Evolutionary conservation across 2,888 invertebrate species (phyloP), one percentile per base, ranked within the genome.

Genomic region (Rutpela maculata): DNA sequence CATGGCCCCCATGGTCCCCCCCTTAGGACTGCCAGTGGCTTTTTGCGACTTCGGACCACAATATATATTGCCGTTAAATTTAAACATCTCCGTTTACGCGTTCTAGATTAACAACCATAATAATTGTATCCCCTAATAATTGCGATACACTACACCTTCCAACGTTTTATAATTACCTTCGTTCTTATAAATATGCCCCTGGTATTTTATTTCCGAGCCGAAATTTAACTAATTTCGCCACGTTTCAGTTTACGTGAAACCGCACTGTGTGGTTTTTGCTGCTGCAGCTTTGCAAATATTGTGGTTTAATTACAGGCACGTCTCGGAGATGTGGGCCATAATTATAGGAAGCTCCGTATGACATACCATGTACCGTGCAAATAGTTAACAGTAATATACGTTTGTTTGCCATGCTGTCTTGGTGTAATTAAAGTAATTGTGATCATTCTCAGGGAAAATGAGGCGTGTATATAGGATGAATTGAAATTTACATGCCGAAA

Each of bases 221-320:
- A 59, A 59, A 59, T 59, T 59, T 59, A 22, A 59, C 59, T 59
- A 59, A 59, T 59, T 59, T 19, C 12, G 12, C 50, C 50, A 1
- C 18, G 59, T 59, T 19, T 15, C 12, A 19, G 59, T 59, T 56
- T 55, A 18, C 26, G 19, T 22, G 15, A 35, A 62, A 63, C 50
- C 43, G 6, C 50, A 10, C 50, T 59, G 18, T 22, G 60, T 18
- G 43, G 71, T 75, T 69, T 65, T 43, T 57, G 15, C 50, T n/a
- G 15, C n/a, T n/a, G 56, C 31, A 11, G 55, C 50, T 76, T 19
- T 6, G 76, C 67, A 76, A 67, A 76, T 76, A 76, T 76, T 76
- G 71, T 67, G 72, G 76, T 72, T 62, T 76, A 72, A 71, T 76
- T 62, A 76, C 59, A 67, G 67, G 55, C 26, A 56, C 43, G 60